Conservation (phyloP, 2,113 vertebrate species). For the Calidris pygmaea region DNA sequence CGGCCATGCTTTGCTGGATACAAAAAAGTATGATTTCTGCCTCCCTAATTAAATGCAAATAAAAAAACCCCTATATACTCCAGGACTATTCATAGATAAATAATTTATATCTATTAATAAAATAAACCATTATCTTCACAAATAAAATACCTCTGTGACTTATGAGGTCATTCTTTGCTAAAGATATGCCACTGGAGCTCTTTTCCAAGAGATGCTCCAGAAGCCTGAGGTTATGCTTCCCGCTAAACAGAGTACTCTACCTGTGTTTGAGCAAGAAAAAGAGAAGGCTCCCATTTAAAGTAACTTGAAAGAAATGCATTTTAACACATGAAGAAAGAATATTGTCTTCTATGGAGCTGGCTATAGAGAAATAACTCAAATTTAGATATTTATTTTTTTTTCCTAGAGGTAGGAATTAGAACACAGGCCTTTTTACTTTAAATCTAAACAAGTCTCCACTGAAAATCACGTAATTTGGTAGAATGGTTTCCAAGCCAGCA, state of each 20-base stretch:
- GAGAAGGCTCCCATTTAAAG: neutral
- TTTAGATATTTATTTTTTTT: neutral
- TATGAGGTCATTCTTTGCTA: neutral
- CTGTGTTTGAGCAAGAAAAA: neutral
- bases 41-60: neutral
- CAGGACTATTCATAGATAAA: neutral
- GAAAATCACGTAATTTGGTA: neutral
- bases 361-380: neutral
- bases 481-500: neutral
- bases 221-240: neutral
- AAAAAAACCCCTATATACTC: neutral
- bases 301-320: neutral
- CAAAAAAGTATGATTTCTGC: neutral
- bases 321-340: neutral
- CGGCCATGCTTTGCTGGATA: neutral
- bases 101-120: neutral
- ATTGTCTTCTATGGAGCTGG: neutral
- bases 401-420: neutral
- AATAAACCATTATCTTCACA: neutral
- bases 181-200: neutral
- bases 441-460: neutral
- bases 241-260: neutral
- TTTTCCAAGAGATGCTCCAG: neutral
- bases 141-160: neutral
- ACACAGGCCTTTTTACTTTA: neutral